Conservation (phyloP, 2,797 vertebrate genomes). For the Lindbergichthys nudifrons region DNA sequence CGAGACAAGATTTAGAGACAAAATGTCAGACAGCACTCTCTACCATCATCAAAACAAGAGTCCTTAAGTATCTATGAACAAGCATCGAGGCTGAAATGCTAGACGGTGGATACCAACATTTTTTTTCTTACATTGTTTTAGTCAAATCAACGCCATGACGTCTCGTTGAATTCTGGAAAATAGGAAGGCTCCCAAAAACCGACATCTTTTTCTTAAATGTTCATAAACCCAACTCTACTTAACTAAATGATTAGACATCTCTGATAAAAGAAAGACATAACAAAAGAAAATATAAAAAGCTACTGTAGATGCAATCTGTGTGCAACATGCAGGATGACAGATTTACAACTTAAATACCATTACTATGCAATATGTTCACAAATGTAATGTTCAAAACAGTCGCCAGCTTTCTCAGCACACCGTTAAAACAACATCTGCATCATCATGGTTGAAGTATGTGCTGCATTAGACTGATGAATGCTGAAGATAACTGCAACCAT, state of each 20-base stretch:
- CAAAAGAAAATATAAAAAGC: not conserved
- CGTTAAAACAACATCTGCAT: not conserved
- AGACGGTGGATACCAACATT: no score
- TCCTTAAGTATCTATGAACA: not conserved
- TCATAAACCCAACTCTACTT: conserved; percentile 7
- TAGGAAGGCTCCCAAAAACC: not conserved
- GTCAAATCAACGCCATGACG: not conserved
- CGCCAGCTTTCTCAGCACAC: not conserved
- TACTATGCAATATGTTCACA: not conserved
- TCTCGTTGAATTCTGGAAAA: not conserved
- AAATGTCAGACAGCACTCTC: not conserved
- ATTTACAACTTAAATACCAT: not conserved
- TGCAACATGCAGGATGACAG: conserved; percentile 1
- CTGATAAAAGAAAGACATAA: not conserved
- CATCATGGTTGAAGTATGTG: conserved; percentile 5
- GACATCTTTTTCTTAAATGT: not conserved
- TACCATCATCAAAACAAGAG: not conserved
- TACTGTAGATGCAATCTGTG: not conserved
- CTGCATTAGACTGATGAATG: conserved; percentile 16
- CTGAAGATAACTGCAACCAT: conserved; percentile 29
- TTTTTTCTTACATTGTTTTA: no score
- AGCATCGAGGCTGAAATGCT: not conserved
- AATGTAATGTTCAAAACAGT: not conserved
- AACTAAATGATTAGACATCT: not conserved
- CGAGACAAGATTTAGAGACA: not conserved